These are phyloP conservation scores for Diarsia dahlii DNA, from an alignment of 2,888 invertebrate genomes.

Conservation along the genomic window DNA sequence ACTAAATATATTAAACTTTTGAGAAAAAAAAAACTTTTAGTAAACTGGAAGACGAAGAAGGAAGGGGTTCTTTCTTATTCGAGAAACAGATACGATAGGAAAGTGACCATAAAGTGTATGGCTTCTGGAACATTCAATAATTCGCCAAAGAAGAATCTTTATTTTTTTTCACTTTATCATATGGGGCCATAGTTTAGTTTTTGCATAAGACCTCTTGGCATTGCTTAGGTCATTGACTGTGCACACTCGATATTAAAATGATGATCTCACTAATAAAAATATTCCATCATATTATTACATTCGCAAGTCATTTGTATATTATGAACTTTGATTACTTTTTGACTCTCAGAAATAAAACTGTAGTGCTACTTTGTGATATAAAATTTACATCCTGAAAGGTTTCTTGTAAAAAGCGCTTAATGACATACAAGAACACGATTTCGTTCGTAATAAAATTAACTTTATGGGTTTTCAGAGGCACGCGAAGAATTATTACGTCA, in stretches of 20 bases:
- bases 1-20: background rate
- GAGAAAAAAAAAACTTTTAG: too few relatives aligned
- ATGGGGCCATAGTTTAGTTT: background rate
- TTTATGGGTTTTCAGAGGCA: constrained; percentile 50
- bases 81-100: too few relatives aligned
- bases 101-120: too few relatives aligned
- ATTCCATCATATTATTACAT: constrained; percentile 7
- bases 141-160: background rate
- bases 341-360: constrained; percentile 4
- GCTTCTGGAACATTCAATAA: too few relatives aligned
- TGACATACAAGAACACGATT: constrained; percentile 30
- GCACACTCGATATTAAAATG: constrained; percentile 11
- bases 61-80: too few relatives aligned
- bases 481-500: constrained; percentile 35
- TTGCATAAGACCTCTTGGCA: constrained; percentile 9
- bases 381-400: constrained; percentile 12
- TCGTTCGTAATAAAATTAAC: constrained; percentile 45
- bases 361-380: background rate
- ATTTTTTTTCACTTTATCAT: background rate
- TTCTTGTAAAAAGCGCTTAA: constrained; percentile 17
- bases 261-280: constrained; percentile 47
- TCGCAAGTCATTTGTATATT: constrained; percentile 5
- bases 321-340: constrained; percentile 5
- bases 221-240: constrained; percentile 47
- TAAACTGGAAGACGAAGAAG: too few relatives aligned